phyloP scores from a whole-genome alignment of 2,797 vertebrate species.

The Girardinus metallicus region DNA sequence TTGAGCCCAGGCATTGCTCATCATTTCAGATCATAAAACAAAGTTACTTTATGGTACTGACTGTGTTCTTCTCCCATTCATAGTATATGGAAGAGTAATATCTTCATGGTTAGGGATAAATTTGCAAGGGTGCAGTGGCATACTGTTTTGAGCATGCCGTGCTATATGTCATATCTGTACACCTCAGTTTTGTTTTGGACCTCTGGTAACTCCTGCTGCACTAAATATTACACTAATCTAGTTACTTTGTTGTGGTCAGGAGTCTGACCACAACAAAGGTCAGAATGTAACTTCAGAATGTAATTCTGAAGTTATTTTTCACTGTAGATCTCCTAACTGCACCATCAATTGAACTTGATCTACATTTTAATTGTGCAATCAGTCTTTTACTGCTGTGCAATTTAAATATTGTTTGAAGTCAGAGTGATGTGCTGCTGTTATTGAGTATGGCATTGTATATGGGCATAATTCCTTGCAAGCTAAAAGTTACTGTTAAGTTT shows the following conservation, averaged over 20 bases:
- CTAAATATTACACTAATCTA: constrained; percentile 48
- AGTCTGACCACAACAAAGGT: background rate
- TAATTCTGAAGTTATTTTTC: constrained; percentile 9
- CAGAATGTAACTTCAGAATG: too few species aligned
- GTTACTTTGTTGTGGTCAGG: constrained; percentile 57
- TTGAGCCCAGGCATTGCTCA: constrained; percentile 76
- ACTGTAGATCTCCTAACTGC: constrained; percentile 3
- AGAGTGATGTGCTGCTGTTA: background rate
- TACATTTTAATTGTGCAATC: background rate
- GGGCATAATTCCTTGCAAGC: background rate
- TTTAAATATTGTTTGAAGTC: background rate
- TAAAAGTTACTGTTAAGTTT: background rate
- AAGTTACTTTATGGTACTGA: constrained; percentile 51
- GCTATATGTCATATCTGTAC: constrained; percentile 38
- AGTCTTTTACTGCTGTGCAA: background rate
- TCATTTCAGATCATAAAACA: constrained; percentile 54
- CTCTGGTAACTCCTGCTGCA: constrained; percentile 31
- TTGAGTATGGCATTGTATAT: background rate
- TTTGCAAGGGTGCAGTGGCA: constrained; percentile 17
- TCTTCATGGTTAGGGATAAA: constrained; percentile 14
- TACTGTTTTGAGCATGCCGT: constrained; percentile 20
- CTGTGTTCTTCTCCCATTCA: constrained; percentile 56
- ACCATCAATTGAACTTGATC: background rate
- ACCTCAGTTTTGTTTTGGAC: constrained; percentile 52
- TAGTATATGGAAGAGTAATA: constrained; percentile 31